A percentile compares a stretch with the other conserved stretches of the same genome.
Conservation (phyloP, 1,140 invertebrate genomes). For the Centruroides vittatus region DNA sequence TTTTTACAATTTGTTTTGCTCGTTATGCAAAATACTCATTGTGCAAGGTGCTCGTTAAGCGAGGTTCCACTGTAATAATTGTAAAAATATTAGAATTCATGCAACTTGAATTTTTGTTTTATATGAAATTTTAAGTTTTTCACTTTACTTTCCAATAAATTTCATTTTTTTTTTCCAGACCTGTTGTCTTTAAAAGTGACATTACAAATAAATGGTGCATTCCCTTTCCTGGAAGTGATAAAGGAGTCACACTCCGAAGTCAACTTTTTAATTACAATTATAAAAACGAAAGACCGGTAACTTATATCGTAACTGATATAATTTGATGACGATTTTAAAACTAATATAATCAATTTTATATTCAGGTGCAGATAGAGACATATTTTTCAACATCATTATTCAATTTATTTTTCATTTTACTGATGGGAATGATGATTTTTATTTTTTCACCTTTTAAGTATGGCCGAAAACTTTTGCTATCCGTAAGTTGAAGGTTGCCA, state of each 20-base stretch:
- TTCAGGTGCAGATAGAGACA: slow-evolving; percentile 28
- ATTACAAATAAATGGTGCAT: slow-evolving; percentile 49
- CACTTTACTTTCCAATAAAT: too few relatives aligned
- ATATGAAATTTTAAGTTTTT: too few relatives aligned
- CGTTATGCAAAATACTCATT: too few relatives aligned
- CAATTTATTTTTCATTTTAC: slow-evolving; percentile 31
- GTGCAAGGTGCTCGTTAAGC: too few relatives aligned
- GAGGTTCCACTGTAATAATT: too few relatives aligned
- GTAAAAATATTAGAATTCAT: too few relatives aligned
- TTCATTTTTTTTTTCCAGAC: slow-evolving; percentile 32
- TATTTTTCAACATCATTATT: slow-evolving; percentile 19
- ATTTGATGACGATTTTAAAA: background rate
- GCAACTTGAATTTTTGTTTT: too few relatives aligned
- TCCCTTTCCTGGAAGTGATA: slow-evolving; percentile 65
- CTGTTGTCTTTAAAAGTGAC: slow-evolving; percentile 43
- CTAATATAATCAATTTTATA: slow-evolving; percentile 23
- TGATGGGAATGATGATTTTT: slow-evolving; percentile 45
- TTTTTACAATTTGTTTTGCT: too few relatives aligned
- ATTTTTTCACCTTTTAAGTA: slow-evolving; percentile 47
- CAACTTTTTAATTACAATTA: slow-evolving; percentile 54
- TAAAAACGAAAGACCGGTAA: slow-evolving; percentile 49
- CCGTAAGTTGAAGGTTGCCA: slow-evolving; percentile 28
- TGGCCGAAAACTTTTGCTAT: slow-evolving; percentile 48
- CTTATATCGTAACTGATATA: background rate
- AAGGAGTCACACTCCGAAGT: slow-evolving; percentile 55